Conservation (phyloP, 2,113 vertebrate genomes). For the Chloebia gouldiae region DNA sequence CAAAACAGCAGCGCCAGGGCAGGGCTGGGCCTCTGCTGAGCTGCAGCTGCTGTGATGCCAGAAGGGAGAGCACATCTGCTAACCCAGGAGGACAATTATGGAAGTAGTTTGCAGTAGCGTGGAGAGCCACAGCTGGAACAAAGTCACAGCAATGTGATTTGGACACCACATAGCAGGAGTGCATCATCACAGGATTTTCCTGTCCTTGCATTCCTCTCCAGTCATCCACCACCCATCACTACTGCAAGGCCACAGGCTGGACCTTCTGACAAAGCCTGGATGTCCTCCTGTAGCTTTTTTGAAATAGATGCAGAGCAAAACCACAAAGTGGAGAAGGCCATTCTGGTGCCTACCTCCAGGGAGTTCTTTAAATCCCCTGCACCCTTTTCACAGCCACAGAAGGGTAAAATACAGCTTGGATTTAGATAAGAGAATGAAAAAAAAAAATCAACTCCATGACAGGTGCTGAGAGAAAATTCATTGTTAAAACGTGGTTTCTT, state of each 20-base stretch:
- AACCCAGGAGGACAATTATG: not conserved
- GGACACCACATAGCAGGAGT: not conserved
- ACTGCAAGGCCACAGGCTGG: not conserved
- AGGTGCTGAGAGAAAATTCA: not conserved
- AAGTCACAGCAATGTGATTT: rapidly evolving
- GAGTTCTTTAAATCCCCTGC: not conserved
- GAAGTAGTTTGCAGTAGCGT: not conserved
- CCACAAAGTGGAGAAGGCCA: rapidly evolving
- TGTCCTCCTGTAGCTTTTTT: not conserved
- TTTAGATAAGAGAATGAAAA: not conserved
- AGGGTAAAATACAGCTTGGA: not conserved
- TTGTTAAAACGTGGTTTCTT: not conserved
- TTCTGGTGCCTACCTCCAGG: not conserved
- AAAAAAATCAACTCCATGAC: not conserved
- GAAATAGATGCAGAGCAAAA: not conserved
- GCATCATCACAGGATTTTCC: rapidly evolving
- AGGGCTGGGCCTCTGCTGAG: not conserved
- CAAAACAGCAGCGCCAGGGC: not conserved
- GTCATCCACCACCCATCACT: not conserved
- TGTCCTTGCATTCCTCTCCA: not conserved
- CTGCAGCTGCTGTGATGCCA: not conserved
- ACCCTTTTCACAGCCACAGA: not conserved
- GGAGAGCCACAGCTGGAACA: not conserved
- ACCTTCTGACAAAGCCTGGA: not conserved
- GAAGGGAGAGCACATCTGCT: not conserved